Evolutionary conservation across 2,113 vertebrate species (phyloP).

Genomic region (Bettongia penicillata): DNA sequence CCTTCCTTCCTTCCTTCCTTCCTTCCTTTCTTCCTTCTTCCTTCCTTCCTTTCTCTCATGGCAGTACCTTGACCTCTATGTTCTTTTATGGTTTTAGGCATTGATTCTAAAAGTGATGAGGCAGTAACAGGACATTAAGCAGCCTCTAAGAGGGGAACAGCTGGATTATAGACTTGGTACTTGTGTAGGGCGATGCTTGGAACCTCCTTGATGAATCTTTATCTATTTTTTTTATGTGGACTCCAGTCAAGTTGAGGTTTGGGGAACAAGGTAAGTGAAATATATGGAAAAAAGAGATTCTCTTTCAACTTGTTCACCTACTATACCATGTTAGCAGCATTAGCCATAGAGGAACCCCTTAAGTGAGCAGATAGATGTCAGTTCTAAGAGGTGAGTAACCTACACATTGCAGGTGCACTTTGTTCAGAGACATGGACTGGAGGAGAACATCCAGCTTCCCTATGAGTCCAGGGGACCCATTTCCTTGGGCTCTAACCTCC

Average conservation of each 20-base stretch:
- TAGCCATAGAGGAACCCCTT: background rate
- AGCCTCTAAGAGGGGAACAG: background rate
- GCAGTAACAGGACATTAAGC: background rate
- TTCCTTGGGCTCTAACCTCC: conserved; percentile 84
- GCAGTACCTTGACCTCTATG: background rate
- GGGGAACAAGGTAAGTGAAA: background rate
- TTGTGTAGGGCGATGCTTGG: background rate
- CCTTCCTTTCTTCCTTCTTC: no score
- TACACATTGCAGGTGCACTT: conserved; percentile 91
- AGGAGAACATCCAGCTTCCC: conserved; percentile 90
- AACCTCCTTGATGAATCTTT: background rate
- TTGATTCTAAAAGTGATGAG: background rate
- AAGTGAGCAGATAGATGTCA: background rate
- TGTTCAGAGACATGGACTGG: conserved; percentile 92
- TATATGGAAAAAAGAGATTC: background rate
- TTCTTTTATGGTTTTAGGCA: background rate
- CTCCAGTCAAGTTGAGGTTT: background rate
- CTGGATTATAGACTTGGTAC: background rate
- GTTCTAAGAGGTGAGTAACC: conserved; percentile 72
- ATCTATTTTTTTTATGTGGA: background rate
- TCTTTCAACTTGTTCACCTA: background rate
- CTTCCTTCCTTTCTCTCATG: no score
- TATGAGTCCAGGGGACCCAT: conserved; percentile 76
- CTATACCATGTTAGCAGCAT: conserved; percentile 69
- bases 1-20: background rate